These are phyloP conservation scores for Actinopyga echinites DNA, from an alignment of 53 echinoderm and acorn worm species.

Conservation along the genomic window DNA sequence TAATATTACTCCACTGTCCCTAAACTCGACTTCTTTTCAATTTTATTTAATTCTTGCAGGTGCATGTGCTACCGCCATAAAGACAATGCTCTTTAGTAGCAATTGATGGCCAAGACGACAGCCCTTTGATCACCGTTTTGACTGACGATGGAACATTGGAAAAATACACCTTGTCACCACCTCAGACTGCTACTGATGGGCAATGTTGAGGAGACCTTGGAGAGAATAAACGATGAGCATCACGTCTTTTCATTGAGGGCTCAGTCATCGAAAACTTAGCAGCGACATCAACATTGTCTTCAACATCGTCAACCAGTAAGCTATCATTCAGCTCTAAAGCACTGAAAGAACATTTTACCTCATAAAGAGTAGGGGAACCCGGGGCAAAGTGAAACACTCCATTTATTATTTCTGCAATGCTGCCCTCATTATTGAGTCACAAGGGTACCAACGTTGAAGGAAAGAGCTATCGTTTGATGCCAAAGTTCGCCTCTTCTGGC, in stretches of 20 bases:
- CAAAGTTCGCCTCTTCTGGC: background rate
- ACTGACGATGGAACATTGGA: background rate
- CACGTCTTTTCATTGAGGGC: background rate
- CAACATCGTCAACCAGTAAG: conserved; percentile 13
- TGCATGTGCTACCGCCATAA: background rate
- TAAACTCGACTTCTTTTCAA: conserved; percentile 1
- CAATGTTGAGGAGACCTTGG: background rate
- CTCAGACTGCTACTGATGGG: background rate
- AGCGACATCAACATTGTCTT: background rate
- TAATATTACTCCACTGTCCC: background rate
- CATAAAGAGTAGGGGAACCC: background rate
- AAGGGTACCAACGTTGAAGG: background rate
- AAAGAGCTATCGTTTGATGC: background rate
- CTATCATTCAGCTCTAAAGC: background rate
- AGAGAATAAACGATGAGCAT: background rate
- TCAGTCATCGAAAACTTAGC: background rate
- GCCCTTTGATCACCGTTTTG: background rate
- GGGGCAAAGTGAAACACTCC: conserved; percentile 5
- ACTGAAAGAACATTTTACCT: background rate
- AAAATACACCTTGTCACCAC: background rate
- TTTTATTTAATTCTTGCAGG: background rate
- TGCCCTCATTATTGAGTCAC: background rate
- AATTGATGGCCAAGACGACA: background rate
- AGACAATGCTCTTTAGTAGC: background rate
- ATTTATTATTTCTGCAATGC: background rate